These are phyloP conservation scores for Gavia stellata DNA, from an alignment of 2,113 vertebrate species.

Conservation along the genomic window DNA sequence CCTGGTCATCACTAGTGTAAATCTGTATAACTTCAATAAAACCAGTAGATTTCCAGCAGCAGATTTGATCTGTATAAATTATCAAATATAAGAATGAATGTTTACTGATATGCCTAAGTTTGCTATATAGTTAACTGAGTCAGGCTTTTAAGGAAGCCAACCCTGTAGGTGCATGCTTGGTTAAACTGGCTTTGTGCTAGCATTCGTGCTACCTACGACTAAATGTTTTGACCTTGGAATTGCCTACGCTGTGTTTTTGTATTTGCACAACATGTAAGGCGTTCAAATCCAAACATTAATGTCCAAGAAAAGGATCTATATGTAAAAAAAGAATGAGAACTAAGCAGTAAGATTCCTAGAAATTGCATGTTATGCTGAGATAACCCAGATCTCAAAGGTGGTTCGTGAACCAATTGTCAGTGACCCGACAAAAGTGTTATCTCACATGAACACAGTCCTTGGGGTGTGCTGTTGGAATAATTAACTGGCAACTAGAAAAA, in stretches of 20 bases:
- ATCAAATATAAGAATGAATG: background rate
- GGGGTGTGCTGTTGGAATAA: background rate
- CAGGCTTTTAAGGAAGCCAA: background rate
- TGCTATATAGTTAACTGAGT: background rate
- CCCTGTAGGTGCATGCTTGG: background rate
- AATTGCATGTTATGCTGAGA: background rate
- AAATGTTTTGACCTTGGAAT: background rate
- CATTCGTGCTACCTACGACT: background rate
- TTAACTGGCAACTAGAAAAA: background rate
- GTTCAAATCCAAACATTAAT: background rate
- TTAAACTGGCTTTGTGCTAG: background rate
- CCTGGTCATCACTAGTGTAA: background rate
- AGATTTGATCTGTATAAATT: background rate
- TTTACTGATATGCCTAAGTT: background rate
- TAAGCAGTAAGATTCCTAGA: background rate
- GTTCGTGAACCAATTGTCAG: background rate
- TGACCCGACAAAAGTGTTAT: background rate
- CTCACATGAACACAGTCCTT: background rate
- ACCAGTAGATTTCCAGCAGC: background rate
- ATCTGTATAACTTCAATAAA: background rate
- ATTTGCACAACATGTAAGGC: background rate
- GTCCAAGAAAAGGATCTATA: background rate
- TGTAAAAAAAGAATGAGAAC: background rate
- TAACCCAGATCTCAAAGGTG: background rate
- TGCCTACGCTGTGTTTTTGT: background rate